Percentiles rank a stretch among this genome's conserved stretches.
Evolutionary conservation across 1,140 invertebrate species (phyloP).

Genomic region (Zeugodacus cucurbitae): DNA sequence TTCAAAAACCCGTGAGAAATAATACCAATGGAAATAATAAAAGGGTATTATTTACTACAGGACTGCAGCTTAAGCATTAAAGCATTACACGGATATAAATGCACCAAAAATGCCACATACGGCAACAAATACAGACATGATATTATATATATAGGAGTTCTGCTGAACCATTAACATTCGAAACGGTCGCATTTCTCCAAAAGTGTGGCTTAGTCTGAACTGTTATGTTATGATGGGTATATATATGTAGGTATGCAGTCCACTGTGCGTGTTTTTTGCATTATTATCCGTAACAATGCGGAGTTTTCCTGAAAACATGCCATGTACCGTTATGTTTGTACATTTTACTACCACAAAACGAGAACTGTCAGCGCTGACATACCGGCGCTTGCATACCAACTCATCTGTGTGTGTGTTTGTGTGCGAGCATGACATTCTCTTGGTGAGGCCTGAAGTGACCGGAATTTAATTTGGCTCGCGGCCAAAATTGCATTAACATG

Average conservation of each 20-base stretch:
- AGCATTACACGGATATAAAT: too few species aligned
- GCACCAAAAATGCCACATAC: too few species aligned
- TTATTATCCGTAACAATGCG: not conserved
- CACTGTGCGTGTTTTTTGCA: not conserved
- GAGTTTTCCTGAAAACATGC: not conserved
- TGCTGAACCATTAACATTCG: too few species aligned
- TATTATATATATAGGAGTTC: too few species aligned
- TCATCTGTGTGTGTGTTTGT: not conserved
- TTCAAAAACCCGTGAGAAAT: too few species aligned
- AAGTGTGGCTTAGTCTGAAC: not conserved
- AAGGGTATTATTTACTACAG: too few species aligned
- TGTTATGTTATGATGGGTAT: not conserved
- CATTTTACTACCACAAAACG: not conserved
- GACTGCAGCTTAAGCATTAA: too few species aligned
- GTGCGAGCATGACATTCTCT: not conserved
- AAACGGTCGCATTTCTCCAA: too few species aligned
- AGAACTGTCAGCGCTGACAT: not conserved
- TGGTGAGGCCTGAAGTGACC: not conserved
- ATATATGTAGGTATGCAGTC: not conserved
- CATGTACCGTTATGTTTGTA: not conserved
- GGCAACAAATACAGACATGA: too few species aligned
- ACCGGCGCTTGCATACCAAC: not conserved
- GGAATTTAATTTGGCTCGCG: slow-evolving; percentile 43
- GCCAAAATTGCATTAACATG: slow-evolving; percentile 44
- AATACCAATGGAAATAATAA: too few species aligned